Evolutionary conservation across 2,113 vertebrate species (phyloP).

Genomic region (Eurystomus gularis): DNA sequence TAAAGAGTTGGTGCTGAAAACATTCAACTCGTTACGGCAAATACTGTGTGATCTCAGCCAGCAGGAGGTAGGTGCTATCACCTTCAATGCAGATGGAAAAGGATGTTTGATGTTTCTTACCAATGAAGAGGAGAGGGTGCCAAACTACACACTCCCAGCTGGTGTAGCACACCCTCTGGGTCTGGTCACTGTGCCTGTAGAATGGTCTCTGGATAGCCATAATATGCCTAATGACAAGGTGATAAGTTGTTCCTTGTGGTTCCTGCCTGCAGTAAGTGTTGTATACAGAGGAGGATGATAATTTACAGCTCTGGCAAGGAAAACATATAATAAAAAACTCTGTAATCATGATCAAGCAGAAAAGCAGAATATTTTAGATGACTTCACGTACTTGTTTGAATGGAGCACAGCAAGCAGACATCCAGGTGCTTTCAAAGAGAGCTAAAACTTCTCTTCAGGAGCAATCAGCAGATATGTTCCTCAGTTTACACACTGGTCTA

Average conservation of each 20-base stretch:
- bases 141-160: not conserved
- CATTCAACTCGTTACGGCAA: not conserved
- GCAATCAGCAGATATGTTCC: not conserved
- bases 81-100: not conserved
- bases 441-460: not conserved
- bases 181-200: not conserved
- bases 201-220: not conserved
- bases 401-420: not conserved
- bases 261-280: not conserved
- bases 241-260: not conserved
- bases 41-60: not conserved
- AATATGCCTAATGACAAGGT: not conserved
- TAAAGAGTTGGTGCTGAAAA: not conserved
- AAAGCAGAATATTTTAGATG: not conserved
- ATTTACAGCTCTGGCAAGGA: not conserved
- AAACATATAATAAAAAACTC: fast-evolving
- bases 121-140: not conserved
- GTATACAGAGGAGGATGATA: not conserved
- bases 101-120: not conserved
- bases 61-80: not conserved
- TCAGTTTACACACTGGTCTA: not conserved
- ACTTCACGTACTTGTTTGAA: not conserved
- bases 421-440: not conserved
- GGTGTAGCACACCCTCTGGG: not conserved
- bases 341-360: not conserved